These are phyloP conservation scores for Phyllotreta striolata DNA, from an alignment of 2,888 invertebrate species.

Conservation along the genomic window DNA sequence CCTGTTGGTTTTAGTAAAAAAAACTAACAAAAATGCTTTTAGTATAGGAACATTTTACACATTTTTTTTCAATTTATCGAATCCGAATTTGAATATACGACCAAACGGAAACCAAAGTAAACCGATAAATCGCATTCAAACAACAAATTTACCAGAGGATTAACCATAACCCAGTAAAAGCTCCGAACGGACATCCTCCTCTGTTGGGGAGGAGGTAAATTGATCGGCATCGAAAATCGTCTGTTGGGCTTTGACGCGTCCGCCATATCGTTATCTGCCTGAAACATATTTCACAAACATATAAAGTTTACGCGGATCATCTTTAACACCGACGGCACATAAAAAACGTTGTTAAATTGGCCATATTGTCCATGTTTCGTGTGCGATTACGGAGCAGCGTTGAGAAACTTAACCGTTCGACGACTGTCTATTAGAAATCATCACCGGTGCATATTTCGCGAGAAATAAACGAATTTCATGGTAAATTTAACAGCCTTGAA, in stretches of 20 bases:
- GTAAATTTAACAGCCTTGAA: slow-evolving; percentile 46
- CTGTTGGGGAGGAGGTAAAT: slow-evolving; percentile 43
- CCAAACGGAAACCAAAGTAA: too few species aligned
- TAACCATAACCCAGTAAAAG: slow-evolving; percentile 53
- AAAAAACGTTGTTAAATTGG: slow-evolving; percentile 31
- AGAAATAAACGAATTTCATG: slow-evolving; percentile 43
- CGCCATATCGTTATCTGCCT: slow-evolving; percentile 27
- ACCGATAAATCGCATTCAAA: slow-evolving; percentile 10
- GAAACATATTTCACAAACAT: slow-evolving; percentile 25
- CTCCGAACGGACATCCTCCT: slow-evolving; percentile 54
- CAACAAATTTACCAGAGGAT: slow-evolving; percentile 47
- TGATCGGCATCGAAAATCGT: slow-evolving; percentile 43
- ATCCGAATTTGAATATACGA: too few species aligned
- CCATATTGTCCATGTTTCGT: slow-evolving; percentile 25
- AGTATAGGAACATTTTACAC: too few species aligned
- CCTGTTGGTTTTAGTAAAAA: too few species aligned
- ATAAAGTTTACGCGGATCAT: slow-evolving; percentile 27
- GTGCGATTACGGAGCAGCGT: slow-evolving; percentile 14
- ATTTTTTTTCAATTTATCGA: too few species aligned
- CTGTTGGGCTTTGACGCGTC: slow-evolving; percentile 23
- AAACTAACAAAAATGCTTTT: too few species aligned
- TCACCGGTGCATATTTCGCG: slow-evolving; percentile 41
- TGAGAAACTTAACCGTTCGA: slow-evolving; percentile 33
- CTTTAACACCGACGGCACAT: slow-evolving; percentile 25
- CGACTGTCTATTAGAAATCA: slow-evolving; percentile 42